phyloP scores from a whole-genome alignment of 2,797 vertebrate species.

The Artibeus lituratus region DNA sequence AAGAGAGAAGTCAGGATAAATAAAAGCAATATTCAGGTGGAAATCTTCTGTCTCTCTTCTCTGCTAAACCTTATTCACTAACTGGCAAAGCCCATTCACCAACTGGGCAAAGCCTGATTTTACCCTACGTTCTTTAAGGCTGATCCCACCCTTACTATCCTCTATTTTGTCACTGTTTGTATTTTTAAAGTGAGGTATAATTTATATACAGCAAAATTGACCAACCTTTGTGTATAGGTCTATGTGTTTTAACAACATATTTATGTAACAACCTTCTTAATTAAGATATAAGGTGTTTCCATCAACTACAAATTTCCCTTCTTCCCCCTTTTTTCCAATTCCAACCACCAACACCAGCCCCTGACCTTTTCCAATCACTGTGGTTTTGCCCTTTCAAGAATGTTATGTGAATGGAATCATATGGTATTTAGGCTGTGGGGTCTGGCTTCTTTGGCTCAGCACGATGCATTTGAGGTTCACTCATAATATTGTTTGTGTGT shows the following conservation, averaged over 20 bases:
- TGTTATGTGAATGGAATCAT: not conserved
- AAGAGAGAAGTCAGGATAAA: not conserved
- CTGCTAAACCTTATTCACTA: not conserved
- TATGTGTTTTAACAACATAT: not conserved
- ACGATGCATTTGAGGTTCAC: not conserved
- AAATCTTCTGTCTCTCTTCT: not conserved
- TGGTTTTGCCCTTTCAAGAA: not conserved
- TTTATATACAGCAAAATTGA: not conserved
- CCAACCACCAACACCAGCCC: too few species aligned
- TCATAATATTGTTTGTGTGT: not conserved
- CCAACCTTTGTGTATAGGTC: not conserved
- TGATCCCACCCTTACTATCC: not conserved
- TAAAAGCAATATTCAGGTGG: not conserved
- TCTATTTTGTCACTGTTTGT: not conserved
- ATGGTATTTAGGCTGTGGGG: not conserved
- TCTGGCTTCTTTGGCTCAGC: not conserved
- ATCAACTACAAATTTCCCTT: not conserved
- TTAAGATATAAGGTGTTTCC: not conserved
- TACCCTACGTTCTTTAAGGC: not conserved
- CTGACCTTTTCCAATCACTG: not conserved
- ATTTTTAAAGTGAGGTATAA: not conserved
- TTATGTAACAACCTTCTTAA: not conserved
- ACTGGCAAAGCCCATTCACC: too few species aligned
- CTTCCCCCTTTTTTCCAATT: not conserved
- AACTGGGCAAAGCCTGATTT: not conserved